Evolutionary conservation across 2,888 invertebrate species (phyloP).

Genomic region (Diaprepes abbreviatus): DNA sequence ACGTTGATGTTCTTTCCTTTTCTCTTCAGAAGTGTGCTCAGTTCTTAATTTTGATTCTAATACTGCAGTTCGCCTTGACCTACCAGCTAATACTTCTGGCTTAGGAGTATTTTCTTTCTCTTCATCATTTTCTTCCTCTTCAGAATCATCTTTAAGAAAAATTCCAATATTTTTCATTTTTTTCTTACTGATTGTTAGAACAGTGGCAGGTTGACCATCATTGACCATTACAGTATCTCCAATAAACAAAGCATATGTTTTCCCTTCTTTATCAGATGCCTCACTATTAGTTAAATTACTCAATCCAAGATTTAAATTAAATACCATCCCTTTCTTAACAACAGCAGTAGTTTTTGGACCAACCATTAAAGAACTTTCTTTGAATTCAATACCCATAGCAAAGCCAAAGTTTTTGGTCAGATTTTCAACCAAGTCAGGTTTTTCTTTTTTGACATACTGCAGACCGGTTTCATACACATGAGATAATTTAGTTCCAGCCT

Average conservation of each 20-base stretch:
- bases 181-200: conserved; percentile 94
- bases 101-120: conserved; percentile 81
- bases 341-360: conserved; percentile 87
- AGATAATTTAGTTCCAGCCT: conserved; percentile 85
- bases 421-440: conserved; percentile 87
- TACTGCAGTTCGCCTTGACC: conserved; percentile 89
- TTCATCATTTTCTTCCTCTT: conserved; percentile 84
- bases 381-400: conserved; percentile 98
- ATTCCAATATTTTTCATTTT: conserved; percentile 96
- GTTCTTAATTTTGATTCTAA: conserved; percentile 93
- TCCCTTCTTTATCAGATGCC: conserved; percentile 87
- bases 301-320: conserved; percentile 95
- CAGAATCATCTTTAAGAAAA: conserved; percentile 91
- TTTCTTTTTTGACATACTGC: conserved; percentile 86
- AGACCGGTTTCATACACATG: conserved; percentile 90
- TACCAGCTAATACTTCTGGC: conserved; percentile 73
- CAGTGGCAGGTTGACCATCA: conserved; percentile 84
- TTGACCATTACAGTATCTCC: conserved; percentile 98
- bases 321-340: conserved; percentile 95
- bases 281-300: conserved; percentile 86
- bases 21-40: conserved; percentile 97
- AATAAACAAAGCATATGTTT: conserved; percentile 92
- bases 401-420: conserved; percentile 97
- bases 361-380: conserved; percentile 93
- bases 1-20: conserved; percentile 95